These are phyloP conservation scores for Tenthredo amoena DNA, from an alignment of 2,888 invertebrate genomes.

Conservation along the genomic window DNA sequence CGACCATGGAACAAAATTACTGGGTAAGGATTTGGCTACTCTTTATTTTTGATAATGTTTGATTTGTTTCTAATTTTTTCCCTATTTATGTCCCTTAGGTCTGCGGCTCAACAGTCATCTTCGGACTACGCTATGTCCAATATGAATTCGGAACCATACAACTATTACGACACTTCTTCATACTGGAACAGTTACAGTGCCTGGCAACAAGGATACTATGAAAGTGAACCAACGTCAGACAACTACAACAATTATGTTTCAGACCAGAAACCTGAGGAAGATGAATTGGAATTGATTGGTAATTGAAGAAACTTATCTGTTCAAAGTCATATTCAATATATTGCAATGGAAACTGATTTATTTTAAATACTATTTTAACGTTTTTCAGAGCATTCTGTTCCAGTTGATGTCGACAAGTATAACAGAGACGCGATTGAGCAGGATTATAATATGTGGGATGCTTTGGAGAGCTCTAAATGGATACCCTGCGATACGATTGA, in stretches of 20 bases:
- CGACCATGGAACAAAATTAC: slow-evolving; percentile 82
- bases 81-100: slow-evolving; percentile 76
- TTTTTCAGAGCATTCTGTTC: slow-evolving; percentile 86
- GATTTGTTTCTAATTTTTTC: not conserved
- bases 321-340: not conserved
- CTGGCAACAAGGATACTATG: slow-evolving; percentile 88
- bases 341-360: not conserved
- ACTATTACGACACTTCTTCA: slow-evolving; percentile 90
- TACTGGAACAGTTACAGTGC: slow-evolving; percentile 94
- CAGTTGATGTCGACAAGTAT: slow-evolving; percentile 87
- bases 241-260: slow-evolving; percentile 79
- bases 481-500: slow-evolving; percentile 88
- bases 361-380: not conserved
- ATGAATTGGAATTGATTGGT: slow-evolving; percentile 89
- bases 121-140: slow-evolving; percentile 74
- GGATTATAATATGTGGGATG: slow-evolving; percentile 90
- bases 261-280: slow-evolving; percentile 79
- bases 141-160: slow-evolving; percentile 73
- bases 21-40: slow-evolving; percentile 64
- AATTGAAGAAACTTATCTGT: slow-evolving; percentile 63
- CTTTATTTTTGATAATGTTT: not conserved
- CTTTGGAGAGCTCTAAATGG: slow-evolving; percentile 91
- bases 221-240: slow-evolving; percentile 80
- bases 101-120: slow-evolving; percentile 80
- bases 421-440: slow-evolving; percentile 89